phyloP scores from a whole-genome alignment of 2,113 vertebrate species.

The Ahaetulla prasina region DNA sequence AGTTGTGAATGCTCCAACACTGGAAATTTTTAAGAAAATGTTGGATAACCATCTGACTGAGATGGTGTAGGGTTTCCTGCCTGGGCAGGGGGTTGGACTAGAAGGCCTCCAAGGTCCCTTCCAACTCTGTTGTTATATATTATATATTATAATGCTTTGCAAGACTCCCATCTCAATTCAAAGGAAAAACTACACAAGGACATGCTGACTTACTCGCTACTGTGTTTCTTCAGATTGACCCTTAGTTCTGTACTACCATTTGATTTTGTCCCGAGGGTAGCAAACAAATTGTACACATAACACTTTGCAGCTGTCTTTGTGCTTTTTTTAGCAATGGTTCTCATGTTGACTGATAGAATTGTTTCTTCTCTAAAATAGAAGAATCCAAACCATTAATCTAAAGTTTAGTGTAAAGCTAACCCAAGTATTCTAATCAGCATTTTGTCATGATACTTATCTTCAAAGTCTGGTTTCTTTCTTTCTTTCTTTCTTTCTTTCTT shows the following conservation, averaged over 20 bases:
- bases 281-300: not conserved
- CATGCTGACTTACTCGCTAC: not conserved
- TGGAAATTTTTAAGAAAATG: too few relatives aligned
- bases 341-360: not conserved
- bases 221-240: not conserved
- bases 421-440: not conserved
- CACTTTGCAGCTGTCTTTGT: not conserved
- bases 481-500: too few relatives aligned
- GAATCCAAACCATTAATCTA: not conserved
- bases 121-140: too few relatives aligned
- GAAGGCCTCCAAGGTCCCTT: too few relatives aligned
- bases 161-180: not conserved
- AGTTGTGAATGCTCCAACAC: too few relatives aligned
- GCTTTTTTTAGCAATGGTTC: not conserved
- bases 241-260: not conserved
- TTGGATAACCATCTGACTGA: too few relatives aligned
- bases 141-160: too few relatives aligned
- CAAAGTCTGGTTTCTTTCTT: not conserved
- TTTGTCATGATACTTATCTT: not conserved
- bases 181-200: not conserved
- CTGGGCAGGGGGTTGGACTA: too few relatives aligned
- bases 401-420: not conserved
- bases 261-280: not conserved
- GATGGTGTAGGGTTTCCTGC: too few relatives aligned
- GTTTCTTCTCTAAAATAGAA: not conserved